Evolutionary conservation across 1,140 invertebrate species (phyloP), one percentile per base, ranked within the genome.

Genomic region (Oncopodura yosiiana): DNA sequence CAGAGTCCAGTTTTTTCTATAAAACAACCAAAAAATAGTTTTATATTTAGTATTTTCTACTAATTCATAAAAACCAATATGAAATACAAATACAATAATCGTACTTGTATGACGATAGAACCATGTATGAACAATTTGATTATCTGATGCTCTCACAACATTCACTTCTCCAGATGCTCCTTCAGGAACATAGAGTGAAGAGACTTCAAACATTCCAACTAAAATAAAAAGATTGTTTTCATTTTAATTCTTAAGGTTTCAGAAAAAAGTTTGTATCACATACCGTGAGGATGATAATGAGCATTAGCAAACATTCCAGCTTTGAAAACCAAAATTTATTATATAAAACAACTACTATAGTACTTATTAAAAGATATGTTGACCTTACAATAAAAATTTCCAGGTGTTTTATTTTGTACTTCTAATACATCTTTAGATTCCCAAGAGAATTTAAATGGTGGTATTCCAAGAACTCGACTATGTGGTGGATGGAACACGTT

Each of bases 401-500:
- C 54, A 2, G 41, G 23, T 11, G 46, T 44, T 0, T 32, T n/a
- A 30, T 56, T 56, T 8, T 24, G 11, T 1, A 56, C 30, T 26
- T 50, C 54, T 2, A 56, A 27, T 16, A 43, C 38, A 18, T 56
- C 54, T 34, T 30, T 39, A 3, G 54, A 56, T 24, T 56, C 54
- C 54, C 54, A 56, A 6, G 43, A 30, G 24, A 56, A 56, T 16
- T 51, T 49, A 19, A 56, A 56, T 19, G 54, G 54, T 21, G 54
- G 38, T 44, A 9, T 18, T 48, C 54, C 54, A 26, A 37, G 44
- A 21, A 56, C 41, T 3, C 24, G 46, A 23, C 50, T 34, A 0
- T 46, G 38, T 4, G 54, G 32, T 21, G 54, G 54, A n/a, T 50
- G 30, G 19, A 56, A 56, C 19, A 36, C 29, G 16, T 34, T 38